Evolutionary conservation across 2,113 vertebrate genomes (phyloP).

Genomic region (Columba janthina): DNA sequence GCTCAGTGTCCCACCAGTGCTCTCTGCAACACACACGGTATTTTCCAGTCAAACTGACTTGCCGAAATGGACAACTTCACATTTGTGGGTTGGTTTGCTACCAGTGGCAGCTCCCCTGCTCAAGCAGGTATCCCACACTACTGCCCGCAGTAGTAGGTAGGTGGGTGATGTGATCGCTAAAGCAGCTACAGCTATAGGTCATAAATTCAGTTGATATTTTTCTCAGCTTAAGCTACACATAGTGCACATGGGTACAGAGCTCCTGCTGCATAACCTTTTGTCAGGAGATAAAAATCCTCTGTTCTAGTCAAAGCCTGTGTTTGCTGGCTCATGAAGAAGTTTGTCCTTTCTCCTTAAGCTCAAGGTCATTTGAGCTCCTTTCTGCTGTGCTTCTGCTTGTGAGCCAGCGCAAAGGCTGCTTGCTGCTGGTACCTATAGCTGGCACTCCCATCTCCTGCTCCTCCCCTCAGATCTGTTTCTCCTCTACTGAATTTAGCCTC

Average conservation of each 20-base stretch:
- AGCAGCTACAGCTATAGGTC: not conserved
- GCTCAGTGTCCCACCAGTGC: not conserved
- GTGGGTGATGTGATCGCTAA: not conserved
- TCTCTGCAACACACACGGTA: not conserved
- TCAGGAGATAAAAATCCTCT: not conserved
- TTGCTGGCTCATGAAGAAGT: not conserved
- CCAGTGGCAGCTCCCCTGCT: not conserved
- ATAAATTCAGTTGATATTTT: not conserved
- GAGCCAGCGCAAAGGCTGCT: not conserved
- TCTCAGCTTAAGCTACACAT: not conserved
- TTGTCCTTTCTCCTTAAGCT: not conserved
- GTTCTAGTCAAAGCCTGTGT: not conserved
- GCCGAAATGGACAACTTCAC: not conserved
- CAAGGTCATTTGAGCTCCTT: not conserved
- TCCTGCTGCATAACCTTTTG: not conserved
- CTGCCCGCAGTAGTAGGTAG: not conserved
- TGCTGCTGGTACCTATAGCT: not conserved
- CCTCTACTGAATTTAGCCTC: not conserved
- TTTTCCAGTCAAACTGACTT: not conserved
- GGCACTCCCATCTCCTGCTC: not conserved
- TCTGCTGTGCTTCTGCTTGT: not conserved
- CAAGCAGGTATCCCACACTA: not conserved
- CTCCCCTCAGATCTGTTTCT: not conserved
- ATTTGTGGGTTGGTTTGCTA: not conserved
- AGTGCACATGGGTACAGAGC: not conserved